Evolutionary conservation across 1,140 invertebrate genomes (phyloP), one percentile per base, ranked within the genome.

Genomic region (Neotoxoptera formosana): DNA sequence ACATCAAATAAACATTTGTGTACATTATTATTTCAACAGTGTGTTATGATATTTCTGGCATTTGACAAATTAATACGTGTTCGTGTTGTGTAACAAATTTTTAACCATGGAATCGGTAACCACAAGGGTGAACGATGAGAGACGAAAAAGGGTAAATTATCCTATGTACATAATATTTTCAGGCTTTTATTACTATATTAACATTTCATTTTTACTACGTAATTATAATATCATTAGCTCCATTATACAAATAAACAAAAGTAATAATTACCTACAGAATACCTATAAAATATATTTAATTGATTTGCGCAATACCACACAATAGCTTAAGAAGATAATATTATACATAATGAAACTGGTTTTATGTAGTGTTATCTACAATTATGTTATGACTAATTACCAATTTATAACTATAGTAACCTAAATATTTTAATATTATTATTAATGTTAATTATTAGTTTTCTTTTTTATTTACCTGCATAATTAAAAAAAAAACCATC

Each of bases 101-200:
- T 30, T 23, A 93, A 95, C 94, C 51, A 93, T 93, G 91, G 94
- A 94, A 30, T 94, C 94, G 51, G 94, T 94, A 93, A 94, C 94
- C 14, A 95, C 95, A 45, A 95, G 95, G 81, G 93, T 94, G 23
- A 95, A 95, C 81, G 95, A 95, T 89, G 95, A 96, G 94, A 95
- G 95, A 95, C 95, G 95, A 93, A 95, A 95, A 95, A 94, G 95
- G 93, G 95, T 96, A 95, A 95, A 94, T 94, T 89, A 36, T 14
- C 2, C 47, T 34, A 67, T 67, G 30, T n/a, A n/a, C 7, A n/a
- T n/a, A n/a, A 67, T 4, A 14, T 30, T n/a, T 67, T 30, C 30
- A 67, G 11, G 60, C 7, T n/a, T n/a, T 67, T 30, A n/a, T 30
- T 67, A 60, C 30, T n/a, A 67, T 67, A 67, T 67, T 67, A 67